These are phyloP conservation scores for Chaetops frenatus DNA, from an alignment of 2,113 vertebrate species.

Conservation along the genomic window DNA sequence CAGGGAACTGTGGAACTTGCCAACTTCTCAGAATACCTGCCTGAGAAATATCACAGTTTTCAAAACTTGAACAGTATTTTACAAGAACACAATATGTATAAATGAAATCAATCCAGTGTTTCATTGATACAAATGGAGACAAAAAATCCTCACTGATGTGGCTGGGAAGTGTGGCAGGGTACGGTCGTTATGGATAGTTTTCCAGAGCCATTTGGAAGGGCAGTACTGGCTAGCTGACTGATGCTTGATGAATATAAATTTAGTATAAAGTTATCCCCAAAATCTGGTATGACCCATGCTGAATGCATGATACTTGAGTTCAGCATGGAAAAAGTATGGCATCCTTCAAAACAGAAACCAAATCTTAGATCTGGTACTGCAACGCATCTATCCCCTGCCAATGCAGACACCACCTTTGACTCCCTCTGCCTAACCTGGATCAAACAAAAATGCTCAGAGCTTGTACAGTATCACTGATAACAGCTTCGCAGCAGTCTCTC, in stretches of 20 bases:
- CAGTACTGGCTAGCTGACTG: neutral
- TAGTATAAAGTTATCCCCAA: neutral
- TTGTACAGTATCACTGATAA: neutral
- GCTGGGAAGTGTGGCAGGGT: neutral
- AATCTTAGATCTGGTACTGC: neutral
- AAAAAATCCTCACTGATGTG: neutral
- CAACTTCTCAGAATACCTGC: neutral
- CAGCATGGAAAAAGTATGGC: neutral
- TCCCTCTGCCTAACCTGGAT: neutral
- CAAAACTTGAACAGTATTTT: neutral
- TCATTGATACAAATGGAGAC: neutral
- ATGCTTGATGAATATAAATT: neutral
- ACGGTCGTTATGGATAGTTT: neutral
- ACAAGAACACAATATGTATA: neutral
- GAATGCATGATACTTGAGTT: neutral
- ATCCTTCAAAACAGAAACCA: neutral
- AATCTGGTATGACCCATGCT: neutral
- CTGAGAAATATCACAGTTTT: neutral
- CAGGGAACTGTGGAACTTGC: neutral
- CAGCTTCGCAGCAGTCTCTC: neutral
- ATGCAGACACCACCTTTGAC: neutral
- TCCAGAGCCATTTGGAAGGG: neutral
- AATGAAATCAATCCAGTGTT: neutral
- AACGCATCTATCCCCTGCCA: accelerated
- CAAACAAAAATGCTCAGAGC: neutral